Evolutionary conservation across 2,888 invertebrate species (phyloP).

Genomic region (Clistopyga incitator): DNA sequence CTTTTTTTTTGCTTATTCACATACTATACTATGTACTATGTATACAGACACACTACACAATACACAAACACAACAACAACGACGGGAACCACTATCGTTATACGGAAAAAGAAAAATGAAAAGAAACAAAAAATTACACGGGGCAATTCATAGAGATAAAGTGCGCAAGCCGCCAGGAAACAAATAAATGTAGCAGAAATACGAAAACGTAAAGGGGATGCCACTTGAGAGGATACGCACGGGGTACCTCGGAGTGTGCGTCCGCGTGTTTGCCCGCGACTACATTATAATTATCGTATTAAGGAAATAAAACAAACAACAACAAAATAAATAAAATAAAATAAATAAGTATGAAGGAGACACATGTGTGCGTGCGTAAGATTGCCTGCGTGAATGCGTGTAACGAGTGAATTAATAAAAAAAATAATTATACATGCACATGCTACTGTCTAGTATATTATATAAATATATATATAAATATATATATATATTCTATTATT

Average conservation of each 20-base stretch:
- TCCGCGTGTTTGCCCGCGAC: slow-evolving; percentile 52
- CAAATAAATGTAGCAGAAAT: slow-evolving; percentile 9
- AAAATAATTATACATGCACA: slow-evolving; percentile 69
- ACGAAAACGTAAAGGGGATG: slow-evolving; percentile 38
- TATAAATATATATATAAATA: slow-evolving; percentile 36
- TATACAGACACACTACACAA: background rate
- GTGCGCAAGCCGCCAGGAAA: slow-evolving; percentile 33
- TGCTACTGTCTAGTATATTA: slow-evolving; percentile 69
- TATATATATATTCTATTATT: slow-evolving; percentile 68
- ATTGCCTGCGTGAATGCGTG: slow-evolving; percentile 55
- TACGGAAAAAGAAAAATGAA: slow-evolving; percentile 9
- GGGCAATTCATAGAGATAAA: slow-evolving; percentile 39
- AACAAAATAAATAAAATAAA: slow-evolving; percentile 18
- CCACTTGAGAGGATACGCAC: slow-evolving; percentile 46
- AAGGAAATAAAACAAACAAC: slow-evolving; percentile 48
- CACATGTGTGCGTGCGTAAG: slow-evolving; percentile 46
- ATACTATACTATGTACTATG: slow-evolving; percentile 21
- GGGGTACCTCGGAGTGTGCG: slow-evolving; percentile 6
- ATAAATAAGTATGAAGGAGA: slow-evolving; percentile 43
- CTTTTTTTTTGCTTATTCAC: slow-evolving; percentile 42
- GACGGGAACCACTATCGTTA: slow-evolving; percentile 47
- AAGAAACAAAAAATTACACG: slow-evolving; percentile 14
- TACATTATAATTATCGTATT: slow-evolving; percentile 62
- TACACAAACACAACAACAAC: slow-evolving; percentile 37
- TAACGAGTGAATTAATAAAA: slow-evolving; percentile 69